Percentiles rank a stretch among this genome's conserved stretches.
These are phyloP conservation scores for Hipparchia sbordonii DNA, from an alignment of 2,888 invertebrate genomes.

Conservation along the genomic window DNA sequence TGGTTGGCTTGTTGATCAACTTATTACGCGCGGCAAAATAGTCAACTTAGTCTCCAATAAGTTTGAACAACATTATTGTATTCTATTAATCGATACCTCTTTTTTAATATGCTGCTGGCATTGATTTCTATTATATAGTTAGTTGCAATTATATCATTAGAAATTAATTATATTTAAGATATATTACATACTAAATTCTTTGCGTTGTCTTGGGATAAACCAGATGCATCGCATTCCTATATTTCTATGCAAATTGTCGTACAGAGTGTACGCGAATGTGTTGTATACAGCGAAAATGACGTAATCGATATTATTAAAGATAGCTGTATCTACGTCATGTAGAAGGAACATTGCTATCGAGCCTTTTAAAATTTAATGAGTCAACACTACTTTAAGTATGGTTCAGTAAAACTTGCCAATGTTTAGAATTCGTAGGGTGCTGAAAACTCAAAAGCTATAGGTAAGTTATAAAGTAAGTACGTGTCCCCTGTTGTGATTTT, in stretches of 20 bases:
- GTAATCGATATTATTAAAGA: conserved; percentile 51
- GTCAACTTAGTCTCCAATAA: too few relatives aligned
- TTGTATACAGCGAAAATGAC: conserved; percentile 60
- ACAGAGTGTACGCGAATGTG: conserved; percentile 58
- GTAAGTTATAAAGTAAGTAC: too few relatives aligned
- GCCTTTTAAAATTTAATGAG: conserved; percentile 12
- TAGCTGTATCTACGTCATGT: conserved; percentile 6
- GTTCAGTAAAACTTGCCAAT: neutral
- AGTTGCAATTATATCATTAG: neutral
- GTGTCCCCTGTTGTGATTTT: neutral
- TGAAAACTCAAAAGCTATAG: too few relatives aligned
- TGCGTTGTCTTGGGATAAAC: conserved; percentile 10
- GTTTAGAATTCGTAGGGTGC: too few relatives aligned
- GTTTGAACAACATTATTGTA: too few relatives aligned
- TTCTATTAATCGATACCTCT: too few relatives aligned
- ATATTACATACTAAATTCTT: neutral
- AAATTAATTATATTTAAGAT: neutral
- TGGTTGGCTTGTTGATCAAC: neutral
- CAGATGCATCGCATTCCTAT: conserved; percentile 41
- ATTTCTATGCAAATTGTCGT: conserved; percentile 57
- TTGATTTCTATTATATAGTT: too few relatives aligned
- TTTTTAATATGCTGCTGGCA: too few relatives aligned
- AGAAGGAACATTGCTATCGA: conserved; percentile 7
- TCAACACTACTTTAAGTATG: neutral
- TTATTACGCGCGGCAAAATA: too few relatives aligned